Evolutionary conservation across 2,888 invertebrate species (phyloP), one percentile per base, ranked within the genome.

Genomic region (Dromius quadrimaculatus): DNA sequence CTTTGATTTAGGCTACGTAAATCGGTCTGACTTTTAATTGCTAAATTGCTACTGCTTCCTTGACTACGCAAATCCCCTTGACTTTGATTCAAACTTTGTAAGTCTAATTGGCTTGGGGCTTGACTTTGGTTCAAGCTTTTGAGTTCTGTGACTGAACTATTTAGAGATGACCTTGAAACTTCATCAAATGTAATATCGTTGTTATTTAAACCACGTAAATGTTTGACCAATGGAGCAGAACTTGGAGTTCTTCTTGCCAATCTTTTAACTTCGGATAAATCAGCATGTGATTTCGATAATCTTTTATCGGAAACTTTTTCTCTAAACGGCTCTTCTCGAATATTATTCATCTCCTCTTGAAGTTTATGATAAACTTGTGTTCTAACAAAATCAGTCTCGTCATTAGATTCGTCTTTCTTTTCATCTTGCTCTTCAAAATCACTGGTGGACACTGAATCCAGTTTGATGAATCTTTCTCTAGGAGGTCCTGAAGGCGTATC

Each of bases 241-340:
- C 75, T 81, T 0, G 79, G 71, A 17, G 76, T 78, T 73, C 81
- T 81, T 62, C 82, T 77, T 72, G 45, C 72, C 9, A 73, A 72
- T 47, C 45, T 62, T 41, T 61, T 70, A 36, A 79, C 77, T 65
- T 79, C 0, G 79, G 79, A 23, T 77, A 82, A 73, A 72, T 81
- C 79, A 6, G 77, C 77, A 63, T 81, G 80, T 0, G 81, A 80
- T 74, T 78, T 80, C 13, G 81, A 81, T 72, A 80, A 78, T 20
- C 72, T 74, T 23, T 57, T 23, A 13, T 43, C 68, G 2, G 54
- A 32, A 13, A 54, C 54, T 6, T 38, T 50, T 66, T 68, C 68
- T 54, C 68, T 41, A 59, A 59, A 59, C 5, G 68, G 59, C 19
- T 22, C 32, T 59, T 43, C 59, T 32, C 43, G 32, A 19, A 50